Conservation (phyloP, 2,113 vertebrate species). For the Tachysurus vachellii region DNA sequence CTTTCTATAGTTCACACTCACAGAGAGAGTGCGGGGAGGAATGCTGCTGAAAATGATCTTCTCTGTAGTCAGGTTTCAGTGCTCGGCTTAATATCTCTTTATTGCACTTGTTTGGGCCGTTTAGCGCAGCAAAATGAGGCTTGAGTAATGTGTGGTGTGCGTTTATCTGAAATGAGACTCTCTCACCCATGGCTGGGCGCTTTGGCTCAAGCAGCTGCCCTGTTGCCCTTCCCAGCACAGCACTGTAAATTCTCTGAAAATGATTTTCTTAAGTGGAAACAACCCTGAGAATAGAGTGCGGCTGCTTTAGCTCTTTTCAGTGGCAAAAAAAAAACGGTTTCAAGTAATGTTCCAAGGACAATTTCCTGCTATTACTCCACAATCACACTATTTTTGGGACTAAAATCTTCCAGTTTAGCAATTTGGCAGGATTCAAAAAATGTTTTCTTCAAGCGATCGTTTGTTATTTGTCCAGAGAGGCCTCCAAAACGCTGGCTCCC, state of each 20-base stretch:
- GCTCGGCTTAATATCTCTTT: constrained; percentile 57
- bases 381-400: constrained; percentile 66
- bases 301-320: constrained; percentile 55
- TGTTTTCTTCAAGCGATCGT: constrained; percentile 59
- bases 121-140: constrained; percentile 64
- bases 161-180: constrained; percentile 67
- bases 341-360: constrained; percentile 55
- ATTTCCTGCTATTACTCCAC: constrained; percentile 77
- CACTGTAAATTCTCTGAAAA: constrained; percentile 67
- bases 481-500: constrained; percentile 51
- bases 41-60: constrained; percentile 57
- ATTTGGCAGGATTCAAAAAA: constrained; percentile 61
- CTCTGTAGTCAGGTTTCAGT: constrained; percentile 45
- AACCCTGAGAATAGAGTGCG: constrained; percentile 64
- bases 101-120: constrained; percentile 69
- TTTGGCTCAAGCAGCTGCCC: constrained; percentile 58
- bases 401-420: constrained; percentile 47
- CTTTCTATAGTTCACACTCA: constrained; percentile 59
- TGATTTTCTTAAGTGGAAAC: constrained; percentile 68
- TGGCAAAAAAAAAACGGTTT: constrained; percentile 63
- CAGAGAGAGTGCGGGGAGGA: constrained; percentile 57
- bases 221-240: constrained; percentile 58
- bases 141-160: constrained; percentile 65
- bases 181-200: constrained; percentile 59
- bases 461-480: constrained; percentile 42